These are phyloP conservation scores for Pecten maximus DNA, from an alignment of 2,888 invertebrate species.

Conservation along the genomic window DNA sequence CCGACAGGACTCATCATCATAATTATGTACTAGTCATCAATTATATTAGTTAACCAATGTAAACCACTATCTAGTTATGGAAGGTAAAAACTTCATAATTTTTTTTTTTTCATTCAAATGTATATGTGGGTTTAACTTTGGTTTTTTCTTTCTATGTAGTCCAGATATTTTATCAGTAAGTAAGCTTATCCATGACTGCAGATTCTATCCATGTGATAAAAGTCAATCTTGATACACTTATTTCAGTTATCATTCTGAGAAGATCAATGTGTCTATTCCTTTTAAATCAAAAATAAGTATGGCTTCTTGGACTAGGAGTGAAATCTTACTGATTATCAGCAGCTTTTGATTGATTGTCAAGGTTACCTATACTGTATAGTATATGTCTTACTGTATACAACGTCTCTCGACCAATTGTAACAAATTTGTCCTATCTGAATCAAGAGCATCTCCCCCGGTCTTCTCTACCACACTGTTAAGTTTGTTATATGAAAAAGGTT, in stretches of 20 bases:
- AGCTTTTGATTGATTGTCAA: not conserved
- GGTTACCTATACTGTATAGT: not conserved
- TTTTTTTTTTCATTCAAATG: no score
- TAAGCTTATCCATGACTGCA: not conserved
- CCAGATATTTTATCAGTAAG: not conserved
- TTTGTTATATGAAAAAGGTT: constrained; percentile 27
- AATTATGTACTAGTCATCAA: no score
- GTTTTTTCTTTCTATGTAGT: no score
- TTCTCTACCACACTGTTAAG: not conserved
- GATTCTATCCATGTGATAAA: not conserved
- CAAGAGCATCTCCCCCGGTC: not conserved
- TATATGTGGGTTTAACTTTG: no score
- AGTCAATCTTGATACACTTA: not conserved
- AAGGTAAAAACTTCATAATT: no score
- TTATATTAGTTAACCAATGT: no score
- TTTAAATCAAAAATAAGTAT: not conserved
- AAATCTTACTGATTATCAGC: not conserved
- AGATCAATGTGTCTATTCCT: constrained; percentile 11
- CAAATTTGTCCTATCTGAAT: constrained; percentile 2
- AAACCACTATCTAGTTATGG: no score
- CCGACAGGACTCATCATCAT: no score
- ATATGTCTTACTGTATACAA: not conserved
- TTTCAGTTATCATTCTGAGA: not conserved
- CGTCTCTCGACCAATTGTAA: not conserved
- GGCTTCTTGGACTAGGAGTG: not conserved